A percentile compares a stretch with the other conserved stretches of the same genome.
Evolutionary conservation across 2,113 vertebrate species (phyloP).

Genomic region (Pomatostomus ruficeps): DNA sequence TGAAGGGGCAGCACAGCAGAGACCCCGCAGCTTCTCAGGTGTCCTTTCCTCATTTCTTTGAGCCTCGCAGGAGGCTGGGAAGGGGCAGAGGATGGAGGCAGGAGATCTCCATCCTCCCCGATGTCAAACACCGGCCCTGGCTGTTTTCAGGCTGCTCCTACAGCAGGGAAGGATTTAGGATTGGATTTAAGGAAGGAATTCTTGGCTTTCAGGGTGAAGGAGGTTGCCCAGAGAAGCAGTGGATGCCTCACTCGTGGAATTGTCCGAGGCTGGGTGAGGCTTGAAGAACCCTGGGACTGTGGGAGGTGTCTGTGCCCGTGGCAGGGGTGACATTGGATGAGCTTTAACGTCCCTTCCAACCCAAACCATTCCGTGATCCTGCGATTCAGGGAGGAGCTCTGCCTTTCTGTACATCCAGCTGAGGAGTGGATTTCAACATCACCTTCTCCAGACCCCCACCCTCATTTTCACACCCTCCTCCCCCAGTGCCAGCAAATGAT

Average conservation of each 20-base stretch:
- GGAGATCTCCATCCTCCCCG: not conserved
- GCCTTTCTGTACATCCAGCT: not conserved
- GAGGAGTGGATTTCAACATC: not conserved
- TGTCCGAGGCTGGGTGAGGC: not conserved
- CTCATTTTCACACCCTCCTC: not conserved
- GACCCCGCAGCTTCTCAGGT: not conserved
- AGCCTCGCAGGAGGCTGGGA: not conserved
- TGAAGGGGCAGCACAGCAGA: not conserved
- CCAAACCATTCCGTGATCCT: not conserved
- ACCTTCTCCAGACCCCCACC: not conserved
- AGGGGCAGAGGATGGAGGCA: not conserved
- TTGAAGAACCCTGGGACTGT: accelerated
- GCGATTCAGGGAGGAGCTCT: not conserved
- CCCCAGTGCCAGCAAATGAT: not conserved
- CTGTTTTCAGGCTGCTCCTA: not conserved
- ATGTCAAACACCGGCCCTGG: not conserved
- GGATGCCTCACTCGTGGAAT: not conserved
- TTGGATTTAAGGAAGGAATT: not conserved
- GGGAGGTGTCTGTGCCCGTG: not conserved
- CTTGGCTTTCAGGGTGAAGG: accelerated
- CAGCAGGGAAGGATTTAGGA: not conserved
- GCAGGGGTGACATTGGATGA: not conserved
- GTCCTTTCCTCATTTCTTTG: not conserved
- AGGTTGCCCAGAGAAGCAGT: not conserved
- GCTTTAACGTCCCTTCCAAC: not conserved